A percentile compares a stretch with the other conserved stretches of the same genome.
These are phyloP conservation scores for Gonioctena quinquepunctata DNA, from an alignment of 1,140 invertebrate species.

Conservation along the genomic window DNA sequence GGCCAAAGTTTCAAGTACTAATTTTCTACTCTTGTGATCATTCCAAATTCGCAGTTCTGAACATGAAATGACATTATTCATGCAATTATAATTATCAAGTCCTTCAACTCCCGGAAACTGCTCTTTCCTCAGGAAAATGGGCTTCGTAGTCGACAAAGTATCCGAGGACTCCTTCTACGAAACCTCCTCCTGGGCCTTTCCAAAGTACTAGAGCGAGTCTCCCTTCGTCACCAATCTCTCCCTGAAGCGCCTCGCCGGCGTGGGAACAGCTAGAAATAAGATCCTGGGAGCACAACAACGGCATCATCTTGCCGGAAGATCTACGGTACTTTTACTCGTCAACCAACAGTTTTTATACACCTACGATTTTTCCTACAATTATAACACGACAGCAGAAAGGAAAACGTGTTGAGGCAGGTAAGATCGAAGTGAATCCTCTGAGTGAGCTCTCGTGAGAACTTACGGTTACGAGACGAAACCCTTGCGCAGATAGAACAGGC, in stretches of 20 bases:
- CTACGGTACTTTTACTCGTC: constrained; percentile 85
- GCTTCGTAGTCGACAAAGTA: constrained; percentile 60
- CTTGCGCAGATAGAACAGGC: constrained; percentile 25
- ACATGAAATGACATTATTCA: too few species aligned
- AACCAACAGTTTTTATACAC: constrained; percentile 86
- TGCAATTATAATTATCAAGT: too few species aligned
- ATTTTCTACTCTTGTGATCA: too few species aligned
- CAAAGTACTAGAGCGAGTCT: constrained; percentile 63
- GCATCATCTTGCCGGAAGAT: constrained; percentile 78
- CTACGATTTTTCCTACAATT: constrained; percentile 42
- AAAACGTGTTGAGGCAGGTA: constrained; percentile 29
- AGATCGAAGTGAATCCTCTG: constrained; percentile 44
- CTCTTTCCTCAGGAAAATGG: constrained; percentile 51
- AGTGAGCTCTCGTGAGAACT: constrained; percentile 34
- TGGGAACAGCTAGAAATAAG: constrained; percentile 62
- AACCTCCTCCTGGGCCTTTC: constrained; percentile 73
- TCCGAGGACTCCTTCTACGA: constrained; percentile 80
- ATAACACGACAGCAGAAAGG: constrained; percentile 18
- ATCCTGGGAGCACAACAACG: constrained; percentile 81
- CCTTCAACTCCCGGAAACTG: too few species aligned
- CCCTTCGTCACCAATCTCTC: constrained; percentile 72
- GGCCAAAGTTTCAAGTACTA: too few species aligned
- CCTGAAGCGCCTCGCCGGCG: constrained; percentile 59
- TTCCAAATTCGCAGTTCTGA: too few species aligned
- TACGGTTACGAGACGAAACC: constrained; percentile 36